These are phyloP conservation scores for Eudyptes chrysolophus DNA, from an alignment of 2,113 vertebrate genomes.

Conservation along the genomic window DNA sequence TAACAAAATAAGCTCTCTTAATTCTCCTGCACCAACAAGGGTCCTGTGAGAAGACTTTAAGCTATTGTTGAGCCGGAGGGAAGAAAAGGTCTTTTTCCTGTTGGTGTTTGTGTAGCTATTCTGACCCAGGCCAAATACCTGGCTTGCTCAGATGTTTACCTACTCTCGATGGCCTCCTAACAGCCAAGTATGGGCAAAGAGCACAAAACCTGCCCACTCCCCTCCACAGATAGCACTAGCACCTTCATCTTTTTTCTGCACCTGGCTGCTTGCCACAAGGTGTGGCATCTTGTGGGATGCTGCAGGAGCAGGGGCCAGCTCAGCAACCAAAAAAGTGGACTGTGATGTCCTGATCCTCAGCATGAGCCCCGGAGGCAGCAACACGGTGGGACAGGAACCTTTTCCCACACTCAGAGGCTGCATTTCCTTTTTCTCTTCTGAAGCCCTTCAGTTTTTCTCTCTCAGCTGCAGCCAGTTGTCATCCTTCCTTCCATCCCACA, in stretches of 20 bases:
- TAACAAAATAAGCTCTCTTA: background rate
- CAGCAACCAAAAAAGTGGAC: background rate
- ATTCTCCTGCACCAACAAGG: background rate
- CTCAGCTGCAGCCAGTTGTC: background rate
- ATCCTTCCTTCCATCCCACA: background rate
- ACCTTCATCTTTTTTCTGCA: background rate
- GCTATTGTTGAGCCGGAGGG: background rate
- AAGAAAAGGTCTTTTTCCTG: background rate
- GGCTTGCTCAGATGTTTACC: background rate
- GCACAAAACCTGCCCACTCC: fast-evolving
- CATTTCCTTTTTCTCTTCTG: background rate
- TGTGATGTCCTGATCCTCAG: background rate
- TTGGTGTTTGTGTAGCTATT: background rate
- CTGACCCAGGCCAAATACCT: too few species aligned
- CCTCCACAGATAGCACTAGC: background rate
- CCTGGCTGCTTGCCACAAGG: background rate
- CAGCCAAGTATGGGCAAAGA: background rate
- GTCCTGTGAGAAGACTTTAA: background rate
- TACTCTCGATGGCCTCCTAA: background rate
- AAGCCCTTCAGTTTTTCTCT: background rate
- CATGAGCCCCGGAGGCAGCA: fast-evolving
- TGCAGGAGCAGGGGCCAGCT: background rate
- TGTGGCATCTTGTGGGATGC: background rate
- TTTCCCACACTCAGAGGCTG: background rate
- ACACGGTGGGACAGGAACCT: background rate